A percentile compares a stretch with the other conserved stretches of the same genome.
Evolutionary conservation across 2,888 invertebrate species (phyloP).

Genomic region (Sarcophaga caerulescens): DNA sequence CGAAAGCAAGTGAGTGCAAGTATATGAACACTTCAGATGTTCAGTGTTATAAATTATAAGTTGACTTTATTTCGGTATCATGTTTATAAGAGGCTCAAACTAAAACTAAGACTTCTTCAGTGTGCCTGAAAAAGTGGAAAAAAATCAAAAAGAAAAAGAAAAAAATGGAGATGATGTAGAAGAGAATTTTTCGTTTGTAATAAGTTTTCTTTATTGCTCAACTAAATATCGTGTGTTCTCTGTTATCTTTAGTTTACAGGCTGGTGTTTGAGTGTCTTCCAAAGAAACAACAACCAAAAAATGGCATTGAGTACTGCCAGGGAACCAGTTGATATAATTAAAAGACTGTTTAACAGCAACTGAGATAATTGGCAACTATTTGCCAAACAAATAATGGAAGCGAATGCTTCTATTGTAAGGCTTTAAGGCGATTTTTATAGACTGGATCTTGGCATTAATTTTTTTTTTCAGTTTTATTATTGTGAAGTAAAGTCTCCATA

Average conservation of each 20-base stretch:
- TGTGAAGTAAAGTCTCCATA: too few relatives aligned
- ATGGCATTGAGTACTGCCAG: constrained; percentile 3
- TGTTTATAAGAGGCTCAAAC: constrained; percentile 44
- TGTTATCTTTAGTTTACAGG: constrained; percentile 70
- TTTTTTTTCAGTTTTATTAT: too few relatives aligned
- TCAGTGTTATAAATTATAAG: constrained; percentile 55
- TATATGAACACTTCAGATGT: not conserved
- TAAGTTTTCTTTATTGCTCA: constrained; percentile 40
- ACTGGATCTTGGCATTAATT: too few relatives aligned
- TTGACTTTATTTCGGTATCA: constrained; percentile 59
- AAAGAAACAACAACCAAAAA: not conserved
- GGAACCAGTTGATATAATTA: not conserved
- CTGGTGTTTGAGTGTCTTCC: constrained; percentile 19
- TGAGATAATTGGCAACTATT: not conserved
- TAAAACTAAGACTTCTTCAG: not conserved
- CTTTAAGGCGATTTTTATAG: too few relatives aligned
- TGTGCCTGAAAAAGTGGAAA: not conserved
- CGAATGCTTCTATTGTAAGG: too few relatives aligned
- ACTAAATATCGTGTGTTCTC: constrained; percentile 54
- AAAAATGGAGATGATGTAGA: too few relatives aligned
- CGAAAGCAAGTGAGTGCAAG: not conserved
- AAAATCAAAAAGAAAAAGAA: not conserved
- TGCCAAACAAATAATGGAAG: not conserved
- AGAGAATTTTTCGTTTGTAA: constrained; percentile 21
- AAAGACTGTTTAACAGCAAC: not conserved